Evolutionary conservation across 2,797 vertebrate species (phyloP).

Genomic region (Microchirus variegatus): DNA sequence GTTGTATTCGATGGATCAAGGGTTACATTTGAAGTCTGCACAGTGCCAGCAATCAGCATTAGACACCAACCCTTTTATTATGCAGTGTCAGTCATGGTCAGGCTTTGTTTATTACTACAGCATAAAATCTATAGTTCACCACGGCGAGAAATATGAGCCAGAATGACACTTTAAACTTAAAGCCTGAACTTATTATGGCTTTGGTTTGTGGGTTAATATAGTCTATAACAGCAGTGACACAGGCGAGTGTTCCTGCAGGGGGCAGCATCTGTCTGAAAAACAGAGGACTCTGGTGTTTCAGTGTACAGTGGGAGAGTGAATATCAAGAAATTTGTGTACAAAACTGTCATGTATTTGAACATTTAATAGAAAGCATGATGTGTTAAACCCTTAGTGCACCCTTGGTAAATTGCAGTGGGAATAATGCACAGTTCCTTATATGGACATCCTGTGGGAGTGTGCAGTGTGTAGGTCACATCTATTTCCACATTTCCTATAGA

Average conservation of each 20-base stretch:
- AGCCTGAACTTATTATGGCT: slow-evolving; percentile 48
- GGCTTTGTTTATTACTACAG: slow-evolving; percentile 63
- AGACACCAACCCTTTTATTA: slow-evolving; percentile 20
- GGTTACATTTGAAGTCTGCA: slow-evolving; percentile 25
- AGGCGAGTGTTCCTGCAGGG: slow-evolving; percentile 29
- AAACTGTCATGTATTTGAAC: no score
- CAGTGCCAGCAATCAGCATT: slow-evolving; percentile 18
- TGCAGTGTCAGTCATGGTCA: slow-evolving; percentile 45
- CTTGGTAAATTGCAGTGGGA: no score
- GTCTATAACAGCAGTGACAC: slow-evolving; percentile 8
- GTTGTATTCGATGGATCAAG: not conserved
- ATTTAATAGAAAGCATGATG: no score
- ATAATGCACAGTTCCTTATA: no score
- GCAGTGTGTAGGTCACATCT: no score
- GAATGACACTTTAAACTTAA: slow-evolving; percentile 33
- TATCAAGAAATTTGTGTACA: no score
- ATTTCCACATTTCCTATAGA: no score
- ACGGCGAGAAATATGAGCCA: slow-evolving; percentile 54
- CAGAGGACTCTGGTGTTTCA: no score
- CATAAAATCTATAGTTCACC: slow-evolving; percentile 55
- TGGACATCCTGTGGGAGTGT: no score
- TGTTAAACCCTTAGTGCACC: no score
- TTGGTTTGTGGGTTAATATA: slow-evolving; percentile 51
- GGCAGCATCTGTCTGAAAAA: slow-evolving; percentile 39
- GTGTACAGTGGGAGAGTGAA: not conserved